These are phyloP conservation scores for Sardinella longiceps DNA, from an alignment of 2,797 vertebrate species.

Conservation along the genomic window DNA sequence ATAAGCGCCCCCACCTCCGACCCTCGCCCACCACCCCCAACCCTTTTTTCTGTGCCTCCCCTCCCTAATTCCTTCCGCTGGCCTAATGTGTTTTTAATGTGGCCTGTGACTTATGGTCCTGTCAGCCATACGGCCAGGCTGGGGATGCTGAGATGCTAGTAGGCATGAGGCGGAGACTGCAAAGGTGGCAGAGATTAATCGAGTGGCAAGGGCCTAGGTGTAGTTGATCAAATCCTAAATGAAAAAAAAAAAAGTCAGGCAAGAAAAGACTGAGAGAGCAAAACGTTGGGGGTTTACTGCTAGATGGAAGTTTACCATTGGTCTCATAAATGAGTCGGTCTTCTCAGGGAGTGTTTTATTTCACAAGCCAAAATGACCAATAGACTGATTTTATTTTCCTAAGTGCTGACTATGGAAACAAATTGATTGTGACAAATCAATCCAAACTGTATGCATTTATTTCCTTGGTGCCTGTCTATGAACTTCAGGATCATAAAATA, in stretches of 20 bases:
- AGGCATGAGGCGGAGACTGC: constrained; percentile 64
- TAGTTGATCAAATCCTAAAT: constrained; percentile 72
- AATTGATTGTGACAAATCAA: constrained; percentile 43
- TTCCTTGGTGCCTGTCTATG: background rate
- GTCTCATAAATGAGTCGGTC: background rate
- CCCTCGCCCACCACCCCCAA: constrained; percentile 33
- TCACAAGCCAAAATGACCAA: background rate
- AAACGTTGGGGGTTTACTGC: constrained; percentile 28
- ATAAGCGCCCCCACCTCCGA: constrained; percentile 56
- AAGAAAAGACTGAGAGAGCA: constrained; percentile 46
- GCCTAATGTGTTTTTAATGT: constrained; percentile 83
- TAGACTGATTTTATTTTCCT: background rate
- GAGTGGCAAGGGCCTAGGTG: constrained; percentile 51
- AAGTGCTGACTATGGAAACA: constrained; percentile 28
- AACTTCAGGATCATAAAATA: background rate
- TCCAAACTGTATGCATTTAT: constrained; percentile 53
- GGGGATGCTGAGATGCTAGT: constrained; percentile 65
- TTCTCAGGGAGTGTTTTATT: background rate
- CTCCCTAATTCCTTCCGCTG: constrained; percentile 73
- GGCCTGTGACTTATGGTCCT: constrained; percentile 79
- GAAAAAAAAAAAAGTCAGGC: constrained; percentile 61
- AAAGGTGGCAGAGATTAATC: constrained; percentile 73
- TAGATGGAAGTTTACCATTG: background rate
- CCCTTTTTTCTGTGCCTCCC: background rate
- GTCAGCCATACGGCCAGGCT: constrained; percentile 66